phyloP scores from a whole-genome alignment of 2,113 vertebrate genomes.

The Caloenas nicobarica region DNA sequence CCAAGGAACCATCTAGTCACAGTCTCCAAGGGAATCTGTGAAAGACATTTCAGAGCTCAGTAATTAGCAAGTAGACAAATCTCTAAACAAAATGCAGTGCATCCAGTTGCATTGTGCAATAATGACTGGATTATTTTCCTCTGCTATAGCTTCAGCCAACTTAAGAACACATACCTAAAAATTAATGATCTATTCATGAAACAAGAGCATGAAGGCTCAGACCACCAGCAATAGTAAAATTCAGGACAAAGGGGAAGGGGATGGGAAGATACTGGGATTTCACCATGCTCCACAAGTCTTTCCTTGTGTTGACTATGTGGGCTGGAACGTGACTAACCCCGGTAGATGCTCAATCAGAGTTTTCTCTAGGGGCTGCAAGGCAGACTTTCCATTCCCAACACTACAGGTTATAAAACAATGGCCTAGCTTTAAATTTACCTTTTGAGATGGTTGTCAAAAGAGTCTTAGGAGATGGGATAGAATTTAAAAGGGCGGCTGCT shows the following conservation, averaged over 20 bases:
- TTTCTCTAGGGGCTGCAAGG: no score
- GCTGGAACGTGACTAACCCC: neutral
- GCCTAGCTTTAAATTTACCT: neutral
- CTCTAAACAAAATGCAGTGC: neutral
- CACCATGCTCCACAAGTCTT: neutral
- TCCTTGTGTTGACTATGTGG: neutral
- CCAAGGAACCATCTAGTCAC: neutral
- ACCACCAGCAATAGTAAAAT: neutral
- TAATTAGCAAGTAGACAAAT: neutral
- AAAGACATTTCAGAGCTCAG: neutral
- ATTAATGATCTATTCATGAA: neutral
- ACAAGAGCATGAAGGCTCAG: neutral
- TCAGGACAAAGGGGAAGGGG: neutral
- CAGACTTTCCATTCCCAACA: neutral
- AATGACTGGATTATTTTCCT: neutral
- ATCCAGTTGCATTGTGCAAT: neutral
- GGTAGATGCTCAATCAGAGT: accelerated
- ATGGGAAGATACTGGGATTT: neutral
- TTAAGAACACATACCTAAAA: neutral
- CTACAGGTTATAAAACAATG: neutral
- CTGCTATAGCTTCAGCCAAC: neutral
- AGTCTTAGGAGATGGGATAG: neutral
- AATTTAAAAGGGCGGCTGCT: neutral
- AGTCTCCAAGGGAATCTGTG: neutral
- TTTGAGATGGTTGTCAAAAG: neutral